phyloP scores from a whole-genome alignment of 2,888 invertebrate genomes.

The Mylabris sibirica region DNA sequence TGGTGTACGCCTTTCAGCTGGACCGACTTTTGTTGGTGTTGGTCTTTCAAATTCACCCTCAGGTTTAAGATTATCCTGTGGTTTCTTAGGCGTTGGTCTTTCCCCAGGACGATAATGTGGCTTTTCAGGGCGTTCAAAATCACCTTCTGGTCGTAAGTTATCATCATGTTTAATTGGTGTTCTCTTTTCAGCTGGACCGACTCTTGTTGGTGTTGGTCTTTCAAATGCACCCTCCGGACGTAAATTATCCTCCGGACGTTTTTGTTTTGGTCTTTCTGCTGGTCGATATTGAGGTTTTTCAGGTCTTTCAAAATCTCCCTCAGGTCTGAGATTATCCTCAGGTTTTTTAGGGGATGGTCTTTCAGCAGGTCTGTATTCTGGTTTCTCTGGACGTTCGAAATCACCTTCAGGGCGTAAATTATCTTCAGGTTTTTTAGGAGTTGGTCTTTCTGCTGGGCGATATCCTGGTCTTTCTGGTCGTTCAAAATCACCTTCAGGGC shows the following conservation, averaged over 20 bases:
- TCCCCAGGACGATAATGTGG: conserved; percentile 55
- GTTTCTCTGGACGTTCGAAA: conserved; percentile 58
- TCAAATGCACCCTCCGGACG: conserved; percentile 66
- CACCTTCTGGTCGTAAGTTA: conserved; percentile 63
- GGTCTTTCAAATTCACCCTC: conserved; percentile 61
- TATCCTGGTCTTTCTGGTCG: conserved; percentile 56
- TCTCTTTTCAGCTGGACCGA: conserved; percentile 68
- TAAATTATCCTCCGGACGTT: conserved; percentile 65
- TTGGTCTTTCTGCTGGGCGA: conserved; percentile 59
- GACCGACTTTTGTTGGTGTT: conserved; percentile 58
- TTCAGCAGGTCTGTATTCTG: conserved; percentile 58
- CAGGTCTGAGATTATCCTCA: conserved; percentile 68
- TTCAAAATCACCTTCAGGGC: conserved; percentile 70
- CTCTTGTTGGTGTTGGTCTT: conserved; percentile 56
- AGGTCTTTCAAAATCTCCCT: conserved; percentile 66
- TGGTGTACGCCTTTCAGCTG: conserved; percentile 54
- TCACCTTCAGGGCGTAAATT: conserved; percentile 65
- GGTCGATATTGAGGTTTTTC: conserved; percentile 58
- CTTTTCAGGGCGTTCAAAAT: conserved; percentile 59
- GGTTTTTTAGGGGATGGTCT: conserved; percentile 65
- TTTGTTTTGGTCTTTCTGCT: conserved; percentile 65
- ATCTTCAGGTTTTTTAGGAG: conserved; percentile 62
- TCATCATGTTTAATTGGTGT: conserved; percentile 63
- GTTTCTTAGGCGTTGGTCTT: conserved; percentile 51
- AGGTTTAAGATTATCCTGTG: conserved; percentile 59